Evolutionary conservation across 2,888 invertebrate species (phyloP), one percentile per base, ranked within the genome.

Genomic region (Scaptomyza reducta): DNA sequence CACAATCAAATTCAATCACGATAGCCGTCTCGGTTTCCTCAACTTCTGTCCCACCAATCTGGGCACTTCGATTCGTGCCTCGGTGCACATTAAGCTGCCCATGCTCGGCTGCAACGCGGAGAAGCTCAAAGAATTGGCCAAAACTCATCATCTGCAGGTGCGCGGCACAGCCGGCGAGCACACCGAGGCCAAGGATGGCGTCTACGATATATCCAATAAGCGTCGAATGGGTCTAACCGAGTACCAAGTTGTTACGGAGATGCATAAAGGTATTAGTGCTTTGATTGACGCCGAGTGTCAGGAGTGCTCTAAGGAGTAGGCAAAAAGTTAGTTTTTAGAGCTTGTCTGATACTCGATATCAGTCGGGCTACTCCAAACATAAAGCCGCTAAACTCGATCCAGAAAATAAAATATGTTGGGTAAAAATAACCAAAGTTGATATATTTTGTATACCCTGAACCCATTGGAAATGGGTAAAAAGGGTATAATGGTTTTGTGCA

Each of bases 21-120:
- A 98, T 90, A 96, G 97, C 87, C 95, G 97, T 77, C 95, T 98
- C 77, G 99, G 99, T 71, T 98, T 97, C 95, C 94, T 99, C 85
- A 99, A 98, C 35, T 99, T 98, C 96, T 99, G 99, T 93, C 99
- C 99, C 67, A 98, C 98, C 92, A 99, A 99, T 93, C 93, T 99
- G 93, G 99, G 99, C 56, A 99, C 98, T 73, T 98, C 98, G 53
- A 96, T 99, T 79, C 96, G 99, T 78, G 98, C 98, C 57, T 98
- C 98, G 49, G 99, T 99, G 88, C 99, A 99, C 94, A 98, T 99
- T 92, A 97, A 96, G 93, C 94, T 99, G 90, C 99, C 99, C 74
- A 97, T 97, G 92, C 93, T 98, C 90, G 96, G 96, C 55, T 95
- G 96, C 62, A 96, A 97, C 93, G 94, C 94, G 92, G 94, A 94